phyloP scores from a whole-genome alignment of 2,888 invertebrate genomes.

The Portevinia maculata region DNA sequence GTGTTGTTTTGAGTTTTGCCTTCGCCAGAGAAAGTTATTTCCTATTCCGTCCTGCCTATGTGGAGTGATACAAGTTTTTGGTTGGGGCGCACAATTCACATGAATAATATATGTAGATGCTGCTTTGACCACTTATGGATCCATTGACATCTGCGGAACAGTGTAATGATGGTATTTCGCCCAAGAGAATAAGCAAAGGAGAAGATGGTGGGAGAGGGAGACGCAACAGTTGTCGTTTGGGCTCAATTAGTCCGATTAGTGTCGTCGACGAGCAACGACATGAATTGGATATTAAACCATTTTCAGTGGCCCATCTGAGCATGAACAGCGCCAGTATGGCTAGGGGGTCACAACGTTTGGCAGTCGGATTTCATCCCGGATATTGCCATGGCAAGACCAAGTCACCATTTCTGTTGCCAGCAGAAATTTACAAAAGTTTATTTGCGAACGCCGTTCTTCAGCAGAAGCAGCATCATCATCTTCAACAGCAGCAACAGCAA shows the following conservation, averaged over 20 bases:
- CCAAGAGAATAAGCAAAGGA: slow-evolving; percentile 42
- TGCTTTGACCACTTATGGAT: slow-evolving; percentile 64
- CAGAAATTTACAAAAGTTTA: slow-evolving; percentile 91
- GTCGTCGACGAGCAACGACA: slow-evolving; percentile 62
- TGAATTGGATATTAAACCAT: slow-evolving; percentile 74
- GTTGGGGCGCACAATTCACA: slow-evolving; percentile 35
- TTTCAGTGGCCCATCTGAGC: slow-evolving; percentile 56
- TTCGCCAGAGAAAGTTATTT: slow-evolving; percentile 64
- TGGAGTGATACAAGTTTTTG: slow-evolving; percentile 50
- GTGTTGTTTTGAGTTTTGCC: slow-evolving; percentile 62
- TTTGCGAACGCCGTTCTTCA: slow-evolving; percentile 88
- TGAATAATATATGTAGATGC: slow-evolving; percentile 62
- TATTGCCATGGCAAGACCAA: slow-evolving; percentile 70
- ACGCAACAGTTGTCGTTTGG: slow-evolving; percentile 74
- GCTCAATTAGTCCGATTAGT: slow-evolving; percentile 71
- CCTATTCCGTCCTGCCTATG: slow-evolving; percentile 56
- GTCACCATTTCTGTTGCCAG: slow-evolving; percentile 87
- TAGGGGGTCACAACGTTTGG: slow-evolving; percentile 60
- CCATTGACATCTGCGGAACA: slow-evolving; percentile 54
- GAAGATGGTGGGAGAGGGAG: slow-evolving; percentile 38
- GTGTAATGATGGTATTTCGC: slow-evolving; percentile 41
- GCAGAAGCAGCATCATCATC: slow-evolving; percentile 80
- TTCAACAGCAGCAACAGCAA: slow-evolving; percentile 33
- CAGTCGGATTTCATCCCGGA: slow-evolving; percentile 74
- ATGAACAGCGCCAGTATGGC: slow-evolving; percentile 67